Evolutionary conservation across 2,888 invertebrate genomes (phyloP).

Genomic region (Argyresthia albistria): DNA sequence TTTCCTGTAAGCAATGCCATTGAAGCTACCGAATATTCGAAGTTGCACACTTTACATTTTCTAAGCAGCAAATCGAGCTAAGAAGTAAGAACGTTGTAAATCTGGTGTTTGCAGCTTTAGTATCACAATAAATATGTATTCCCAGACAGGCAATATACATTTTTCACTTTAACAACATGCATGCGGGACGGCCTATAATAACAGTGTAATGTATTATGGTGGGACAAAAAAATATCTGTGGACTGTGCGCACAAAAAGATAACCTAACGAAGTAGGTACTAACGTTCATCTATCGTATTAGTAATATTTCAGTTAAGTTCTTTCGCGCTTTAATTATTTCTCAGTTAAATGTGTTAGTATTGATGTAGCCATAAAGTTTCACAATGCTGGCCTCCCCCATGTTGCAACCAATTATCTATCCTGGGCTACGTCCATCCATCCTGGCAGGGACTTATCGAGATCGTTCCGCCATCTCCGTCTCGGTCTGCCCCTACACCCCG

Average conservation of each 20-base stretch:
- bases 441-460: too few relatives aligned
- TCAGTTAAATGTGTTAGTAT: too few relatives aligned
- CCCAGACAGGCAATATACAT: conserved; percentile 40
- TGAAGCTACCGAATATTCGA: too few relatives aligned
- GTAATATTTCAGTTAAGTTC: not conserved
- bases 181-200: conserved; percentile 9
- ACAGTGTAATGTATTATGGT: not conserved
- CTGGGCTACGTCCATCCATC: too few relatives aligned
- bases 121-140: conserved; percentile 36
- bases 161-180: conserved; percentile 37
- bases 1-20: not conserved
- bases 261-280: too few relatives aligned
- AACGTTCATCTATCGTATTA: not conserved
- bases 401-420: too few relatives aligned
- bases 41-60: conserved; percentile 14
- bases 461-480: too few relatives aligned
- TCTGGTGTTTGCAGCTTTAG: conserved; percentile 34
- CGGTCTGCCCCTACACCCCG: too few relatives aligned
- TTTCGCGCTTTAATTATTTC: not conserved
- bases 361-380: too few relatives aligned
- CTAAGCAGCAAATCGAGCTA: conserved; percentile 28
- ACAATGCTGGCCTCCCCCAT: too few relatives aligned
- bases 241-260: not conserved
- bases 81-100: conserved; percentile 30
- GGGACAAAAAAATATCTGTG: not conserved